Conservation (phyloP, 2,888 invertebrate genomes). For the Cremastinae sp. region DNA sequence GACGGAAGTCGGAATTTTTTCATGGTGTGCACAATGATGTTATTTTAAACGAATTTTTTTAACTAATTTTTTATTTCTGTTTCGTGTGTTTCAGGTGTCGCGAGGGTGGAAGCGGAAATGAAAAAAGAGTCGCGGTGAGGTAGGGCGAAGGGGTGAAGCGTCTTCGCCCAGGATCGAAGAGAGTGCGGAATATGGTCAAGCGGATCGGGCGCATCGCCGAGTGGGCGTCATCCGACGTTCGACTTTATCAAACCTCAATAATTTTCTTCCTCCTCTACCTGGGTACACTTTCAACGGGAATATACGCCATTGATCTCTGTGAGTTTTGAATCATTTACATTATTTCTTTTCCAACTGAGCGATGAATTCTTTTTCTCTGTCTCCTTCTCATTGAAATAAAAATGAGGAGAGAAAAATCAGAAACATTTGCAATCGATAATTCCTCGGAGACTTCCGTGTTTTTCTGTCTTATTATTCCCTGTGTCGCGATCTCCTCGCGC, state of each 20-base stretch:
- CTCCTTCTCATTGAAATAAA: background rate
- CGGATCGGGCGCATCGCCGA: slow-evolving; percentile 72
- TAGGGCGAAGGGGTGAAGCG: slow-evolving; percentile 73
- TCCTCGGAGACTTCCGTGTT: slow-evolving; percentile 44
- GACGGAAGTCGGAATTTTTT: background rate
- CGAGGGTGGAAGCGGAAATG: slow-evolving; percentile 69
- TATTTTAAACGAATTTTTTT: background rate
- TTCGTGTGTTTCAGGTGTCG: slow-evolving; percentile 54
- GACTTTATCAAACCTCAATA: slow-evolving; percentile 68
- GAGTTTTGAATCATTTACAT: slow-evolving; percentile 64
- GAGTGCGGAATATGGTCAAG: slow-evolving; percentile 72
- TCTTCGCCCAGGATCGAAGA: slow-evolving; percentile 70
- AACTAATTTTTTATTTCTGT: slow-evolving; percentile 3
- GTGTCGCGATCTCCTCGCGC: slow-evolving; percentile 50
- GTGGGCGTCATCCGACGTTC: slow-evolving; percentile 72
- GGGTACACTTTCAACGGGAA: slow-evolving; percentile 63
- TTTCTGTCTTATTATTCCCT: slow-evolving; percentile 56
- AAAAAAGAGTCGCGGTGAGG: slow-evolving; percentile 75
- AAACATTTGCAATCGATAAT: slow-evolving; percentile 49
- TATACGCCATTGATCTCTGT: slow-evolving; percentile 76
- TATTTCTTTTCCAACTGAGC: slow-evolving; percentile 7
- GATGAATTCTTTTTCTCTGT: no score
- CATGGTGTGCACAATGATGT: background rate
- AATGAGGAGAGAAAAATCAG: slow-evolving; percentile 3
- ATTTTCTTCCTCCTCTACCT: slow-evolving; percentile 66